Percentiles rank a stretch among this genome's conserved stretches.
Evolutionary conservation across 2,888 invertebrate genomes (phyloP).

Genomic region (Theodoxus fluviatilis): DNA sequence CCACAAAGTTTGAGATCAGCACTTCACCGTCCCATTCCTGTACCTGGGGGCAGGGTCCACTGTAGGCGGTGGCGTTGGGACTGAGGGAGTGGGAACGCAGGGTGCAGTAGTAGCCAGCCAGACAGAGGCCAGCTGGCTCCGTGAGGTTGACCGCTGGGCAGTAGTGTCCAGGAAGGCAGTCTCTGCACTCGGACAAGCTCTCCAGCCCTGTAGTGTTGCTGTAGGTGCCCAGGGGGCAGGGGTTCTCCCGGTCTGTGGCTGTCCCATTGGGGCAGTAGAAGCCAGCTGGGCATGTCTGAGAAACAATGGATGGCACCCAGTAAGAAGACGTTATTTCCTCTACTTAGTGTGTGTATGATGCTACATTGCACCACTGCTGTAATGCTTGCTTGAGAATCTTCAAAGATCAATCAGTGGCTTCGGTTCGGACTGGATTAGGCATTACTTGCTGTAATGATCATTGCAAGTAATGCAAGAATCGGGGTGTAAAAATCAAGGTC

Average conservation of each 20-base stretch:
- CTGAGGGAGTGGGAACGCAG: conserved; percentile 46
- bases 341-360: too few relatives aligned
- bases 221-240: conserved; percentile 60
- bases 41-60: conserved; percentile 56
- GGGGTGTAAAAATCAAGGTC: too few relatives aligned
- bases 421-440: too few relatives aligned
- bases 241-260: conserved; percentile 48
- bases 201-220: conserved; percentile 57
- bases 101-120: conserved; percentile 58
- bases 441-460: too few relatives aligned
- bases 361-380: too few relatives aligned
- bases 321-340: too few relatives aligned
- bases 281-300: conserved; percentile 60
- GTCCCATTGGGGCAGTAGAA: conserved; percentile 61
- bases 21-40: too few relatives aligned
- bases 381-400: too few relatives aligned
- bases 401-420: too few relatives aligned
- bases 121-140: conserved; percentile 54
- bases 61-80: conserved; percentile 40
- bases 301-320: too few relatives aligned
- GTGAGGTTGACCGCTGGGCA: conserved; percentile 59
- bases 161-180: conserved; percentile 56
- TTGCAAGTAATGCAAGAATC: too few relatives aligned
- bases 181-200: conserved; percentile 48
- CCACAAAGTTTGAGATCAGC: too few relatives aligned